Base-by-base conservation (phyloP, 53 echinoderm and acorn worm species). In the Crossaster papposus region DNA sequence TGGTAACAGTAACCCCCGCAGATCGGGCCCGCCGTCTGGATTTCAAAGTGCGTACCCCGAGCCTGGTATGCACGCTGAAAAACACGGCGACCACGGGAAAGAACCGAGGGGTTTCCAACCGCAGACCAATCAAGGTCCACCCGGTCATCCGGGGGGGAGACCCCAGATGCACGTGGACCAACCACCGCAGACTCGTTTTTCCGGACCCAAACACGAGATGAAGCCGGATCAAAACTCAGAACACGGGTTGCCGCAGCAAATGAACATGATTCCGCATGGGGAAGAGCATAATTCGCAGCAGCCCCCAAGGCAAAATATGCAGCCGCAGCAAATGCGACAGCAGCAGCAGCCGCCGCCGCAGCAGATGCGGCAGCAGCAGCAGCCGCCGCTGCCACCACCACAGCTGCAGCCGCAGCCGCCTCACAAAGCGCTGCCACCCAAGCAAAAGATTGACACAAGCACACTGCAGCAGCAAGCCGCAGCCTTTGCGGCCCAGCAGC, bases 401-500 rank as follows among this genome's bases (percentile, higher is more conserved):
- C n/a, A n/a, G n/a, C n/a, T n/a, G n/a, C n/a, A n/a, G n/a, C n/a
- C n/a, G n/a, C n/a, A n/a, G n/a, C n/a, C n/a, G n/a, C n/a, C n/a
- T n/a, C n/a, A n/a, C 11, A 73, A 73, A 78, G 8, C 30, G 24
- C 58, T 53, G 32, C 85, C 24, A 30, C 54, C 85, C 50, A 85
- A 85, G 54, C 85, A 72, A 54, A 85, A 85, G 54, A 73, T 85
- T 85, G 85, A 85, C 50, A 85, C 85, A 54, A 85, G 73, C 24
- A 73, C 85, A 32, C 33, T 85, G 54, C 85, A 85, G 85, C 85
- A 85, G n/a, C 85, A 85, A 55, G 85, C 85, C 30, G 74, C 73
- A 74, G 85, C 85, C 22, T 85, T 85, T 85, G 85, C 90, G 37
- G 90, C 90, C 14, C 85, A 85, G 28, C 89, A 92, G 81, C 92